These are phyloP conservation scores for Amphiprion percula DNA, from an alignment of 2,113 vertebrate species.

Conservation along the genomic window DNA sequence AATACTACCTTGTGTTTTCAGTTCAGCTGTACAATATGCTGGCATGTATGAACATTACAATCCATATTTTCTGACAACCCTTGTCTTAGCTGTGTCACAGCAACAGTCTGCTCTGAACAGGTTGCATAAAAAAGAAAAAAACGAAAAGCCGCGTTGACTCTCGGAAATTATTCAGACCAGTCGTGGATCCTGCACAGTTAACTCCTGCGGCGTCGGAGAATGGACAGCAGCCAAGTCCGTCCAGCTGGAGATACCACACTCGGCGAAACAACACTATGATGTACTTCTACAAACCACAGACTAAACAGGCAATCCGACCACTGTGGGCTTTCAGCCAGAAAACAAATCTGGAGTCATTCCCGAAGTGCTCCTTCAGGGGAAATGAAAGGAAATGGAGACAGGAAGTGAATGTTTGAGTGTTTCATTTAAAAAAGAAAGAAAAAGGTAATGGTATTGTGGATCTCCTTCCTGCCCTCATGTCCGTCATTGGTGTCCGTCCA, in stretches of 20 bases:
- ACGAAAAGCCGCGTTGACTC: conserved; percentile 8
- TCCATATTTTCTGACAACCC: conserved; percentile 15
- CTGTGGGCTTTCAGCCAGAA: not conserved
- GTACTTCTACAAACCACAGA: conserved; percentile 62
- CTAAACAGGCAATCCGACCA: conserved; percentile 48
- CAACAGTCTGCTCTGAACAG: conserved; percentile 37
- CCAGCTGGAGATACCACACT: conserved; percentile 73
- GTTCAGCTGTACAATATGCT: conserved; percentile 7
- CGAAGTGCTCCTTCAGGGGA: conserved; percentile 34
- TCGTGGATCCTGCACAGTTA: conserved; percentile 45
- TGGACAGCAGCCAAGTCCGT: conserved; percentile 65
- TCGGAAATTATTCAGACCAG: conserved; percentile 25
- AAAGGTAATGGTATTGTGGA: conserved; percentile 24
- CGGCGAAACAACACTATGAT: conserved; percentile 58
- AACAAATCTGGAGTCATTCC: conserved; percentile 22
- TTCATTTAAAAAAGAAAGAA: conserved; percentile 26
- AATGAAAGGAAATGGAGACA: not conserved
- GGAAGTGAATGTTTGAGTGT: conserved; percentile 18
- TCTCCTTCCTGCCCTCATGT: conserved; percentile 28
- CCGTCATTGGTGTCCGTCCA: not conserved
- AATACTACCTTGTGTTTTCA: conserved; percentile 4
- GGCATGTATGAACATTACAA: conserved; percentile 34
- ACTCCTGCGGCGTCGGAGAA: conserved; percentile 48
- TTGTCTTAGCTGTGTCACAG: not conserved
- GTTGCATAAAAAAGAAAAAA: not conserved